phyloP scores from a whole-genome alignment of 2,113 vertebrate genomes.

The Sylvietta virens region DNA sequence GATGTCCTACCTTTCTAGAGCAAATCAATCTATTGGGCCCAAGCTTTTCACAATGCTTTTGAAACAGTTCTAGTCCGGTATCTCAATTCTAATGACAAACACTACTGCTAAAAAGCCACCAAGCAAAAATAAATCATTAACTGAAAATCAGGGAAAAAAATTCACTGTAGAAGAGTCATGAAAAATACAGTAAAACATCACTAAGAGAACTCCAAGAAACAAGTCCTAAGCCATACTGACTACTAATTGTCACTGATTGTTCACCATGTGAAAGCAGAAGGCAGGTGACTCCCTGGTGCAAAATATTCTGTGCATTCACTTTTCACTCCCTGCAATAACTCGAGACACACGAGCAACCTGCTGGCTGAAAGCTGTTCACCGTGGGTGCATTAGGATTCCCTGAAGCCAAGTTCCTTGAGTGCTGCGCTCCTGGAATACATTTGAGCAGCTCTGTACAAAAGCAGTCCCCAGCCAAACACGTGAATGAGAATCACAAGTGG shows the following conservation, averaged over 20 bases:
- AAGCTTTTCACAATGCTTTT: neutral
- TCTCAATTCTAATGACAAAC: neutral
- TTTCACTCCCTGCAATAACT: neutral
- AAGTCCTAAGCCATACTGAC: neutral
- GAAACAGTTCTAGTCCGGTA: neutral
- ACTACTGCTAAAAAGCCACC: neutral
- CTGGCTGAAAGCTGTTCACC: neutral
- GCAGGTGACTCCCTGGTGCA: neutral
- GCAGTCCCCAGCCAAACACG: neutral
- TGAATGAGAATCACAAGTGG: constrained; percentile 40
- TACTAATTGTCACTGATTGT: neutral
- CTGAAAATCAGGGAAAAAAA: neutral
- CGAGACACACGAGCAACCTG: neutral
- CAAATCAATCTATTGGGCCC: neutral
- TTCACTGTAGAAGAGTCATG: neutral
- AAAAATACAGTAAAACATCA: neutral
- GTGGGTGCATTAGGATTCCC: constrained; percentile 22
- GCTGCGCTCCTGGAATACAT: constrained; percentile 5
- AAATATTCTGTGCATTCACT: neutral
- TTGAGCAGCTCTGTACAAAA: constrained; percentile 38
- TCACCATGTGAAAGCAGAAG: neutral
- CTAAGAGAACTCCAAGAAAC: neutral
- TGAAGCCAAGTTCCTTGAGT: constrained; percentile 5
- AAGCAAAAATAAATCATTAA: neutral
- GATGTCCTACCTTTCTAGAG: neutral